These are phyloP conservation scores for Drosophila rhopaloa DNA, from an alignment of 1,140 invertebrate genomes.

Conservation along the genomic window DNA sequence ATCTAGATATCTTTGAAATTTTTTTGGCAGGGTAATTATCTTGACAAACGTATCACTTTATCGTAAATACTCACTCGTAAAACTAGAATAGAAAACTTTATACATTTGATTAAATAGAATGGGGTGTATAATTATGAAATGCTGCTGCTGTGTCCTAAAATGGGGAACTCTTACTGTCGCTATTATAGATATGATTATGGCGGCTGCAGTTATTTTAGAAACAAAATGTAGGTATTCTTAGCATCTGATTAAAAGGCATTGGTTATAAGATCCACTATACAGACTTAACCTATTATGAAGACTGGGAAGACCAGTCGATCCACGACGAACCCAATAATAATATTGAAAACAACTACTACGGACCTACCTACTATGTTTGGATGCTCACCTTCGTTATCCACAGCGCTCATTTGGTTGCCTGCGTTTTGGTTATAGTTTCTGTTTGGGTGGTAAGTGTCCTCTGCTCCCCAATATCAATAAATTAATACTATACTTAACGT, in stretches of 20 bases:
- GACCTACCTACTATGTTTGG: neutral
- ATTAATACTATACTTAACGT: no score
- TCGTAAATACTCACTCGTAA: no score
- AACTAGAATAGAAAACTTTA: no score
- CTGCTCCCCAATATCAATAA: no score
- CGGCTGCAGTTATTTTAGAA: neutral
- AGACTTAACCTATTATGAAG: neutral
- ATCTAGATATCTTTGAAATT: neutral
- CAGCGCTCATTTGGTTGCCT: neutral
- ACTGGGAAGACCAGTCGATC: neutral
- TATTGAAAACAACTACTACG: neutral
- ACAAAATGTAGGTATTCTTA: neutral
- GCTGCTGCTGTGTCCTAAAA: constrained; percentile 2
- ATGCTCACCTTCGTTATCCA: neutral
- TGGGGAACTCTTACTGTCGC: neutral
- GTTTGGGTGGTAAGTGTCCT: constrained; percentile 2
- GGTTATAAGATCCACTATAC: neutral
- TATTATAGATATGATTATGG: neutral
- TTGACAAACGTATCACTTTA: no score
- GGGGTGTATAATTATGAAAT: neutral
- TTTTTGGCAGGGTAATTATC: no score
- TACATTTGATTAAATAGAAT: neutral
- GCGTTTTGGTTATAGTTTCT: neutral
- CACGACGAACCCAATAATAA: no score
- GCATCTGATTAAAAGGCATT: neutral